Conservation (phyloP, 1,140 invertebrate species). For the Campoletis sonorensis region DNA sequence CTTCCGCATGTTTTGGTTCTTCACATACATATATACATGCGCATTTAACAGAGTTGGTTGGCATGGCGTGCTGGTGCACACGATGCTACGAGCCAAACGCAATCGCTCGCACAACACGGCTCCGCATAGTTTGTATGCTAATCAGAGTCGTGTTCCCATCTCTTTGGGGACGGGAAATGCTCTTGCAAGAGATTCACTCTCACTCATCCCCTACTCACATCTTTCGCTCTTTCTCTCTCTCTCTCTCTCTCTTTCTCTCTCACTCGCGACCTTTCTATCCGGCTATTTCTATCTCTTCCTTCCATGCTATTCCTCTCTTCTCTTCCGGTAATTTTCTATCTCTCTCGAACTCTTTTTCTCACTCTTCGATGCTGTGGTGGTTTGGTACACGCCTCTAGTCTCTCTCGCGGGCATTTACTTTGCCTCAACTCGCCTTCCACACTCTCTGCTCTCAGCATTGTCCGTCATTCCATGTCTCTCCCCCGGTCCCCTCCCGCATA, state of each 20-base stretch:
- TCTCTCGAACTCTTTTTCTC: conserved; percentile 46
- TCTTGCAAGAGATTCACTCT: conserved; percentile 7
- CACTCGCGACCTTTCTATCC: not conserved
- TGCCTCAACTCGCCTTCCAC: not conserved
- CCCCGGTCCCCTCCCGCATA: not conserved
- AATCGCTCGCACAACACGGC: conserved; percentile 60
- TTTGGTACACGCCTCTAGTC: conserved; percentile 4
- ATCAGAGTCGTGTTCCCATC: conserved; percentile 65
- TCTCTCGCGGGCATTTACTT: conserved; percentile 7
- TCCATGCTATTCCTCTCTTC: not conserved
- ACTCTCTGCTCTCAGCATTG: conserved; percentile 21
- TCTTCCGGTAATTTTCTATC: not conserved
- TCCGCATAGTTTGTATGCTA: conserved; percentile 67
- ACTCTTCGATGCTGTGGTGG: conserved; percentile 35
- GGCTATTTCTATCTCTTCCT: not conserved
- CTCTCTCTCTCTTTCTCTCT: conserved; percentile 7
- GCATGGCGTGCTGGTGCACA: conserved; percentile 17
- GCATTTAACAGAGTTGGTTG: not conserved
- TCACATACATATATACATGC: not conserved
- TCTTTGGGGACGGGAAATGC: conserved; percentile 33
- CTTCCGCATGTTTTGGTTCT: conserved; percentile 17
- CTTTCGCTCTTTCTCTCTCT: conserved; percentile 31
- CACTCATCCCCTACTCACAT: conserved; percentile 3
- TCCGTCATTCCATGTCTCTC: conserved; percentile 14
- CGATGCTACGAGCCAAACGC: conserved; percentile 49